These are phyloP conservation scores for Monoplex corrugatus DNA, from an alignment of 2,888 invertebrate genomes.

Conservation along the genomic window DNA sequence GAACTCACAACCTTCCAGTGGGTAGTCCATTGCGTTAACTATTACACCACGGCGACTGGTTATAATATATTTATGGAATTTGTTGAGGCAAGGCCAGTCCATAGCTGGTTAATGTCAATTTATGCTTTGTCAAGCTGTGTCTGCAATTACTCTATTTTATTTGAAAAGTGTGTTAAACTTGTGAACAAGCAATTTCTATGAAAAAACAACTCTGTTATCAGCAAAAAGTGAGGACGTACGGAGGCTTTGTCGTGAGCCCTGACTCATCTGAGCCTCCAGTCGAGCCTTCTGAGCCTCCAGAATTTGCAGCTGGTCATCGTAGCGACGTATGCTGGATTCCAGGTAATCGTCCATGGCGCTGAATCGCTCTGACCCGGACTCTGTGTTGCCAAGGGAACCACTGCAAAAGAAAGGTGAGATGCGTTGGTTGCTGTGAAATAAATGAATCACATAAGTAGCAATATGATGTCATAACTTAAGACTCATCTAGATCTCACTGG, in stretches of 20 bases:
- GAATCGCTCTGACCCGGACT: slow-evolving; percentile 50
- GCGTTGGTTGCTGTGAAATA: too few relatives aligned
- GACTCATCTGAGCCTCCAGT: slow-evolving; percentile 70
- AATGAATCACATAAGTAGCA: too few relatives aligned
- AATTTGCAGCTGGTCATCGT: slow-evolving; percentile 69
- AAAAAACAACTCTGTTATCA: not conserved
- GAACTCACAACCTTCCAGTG: too few relatives aligned
- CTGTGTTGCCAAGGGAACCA: slow-evolving; percentile 36
- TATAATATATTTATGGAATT: too few relatives aligned
- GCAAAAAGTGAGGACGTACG: slow-evolving; percentile 39
- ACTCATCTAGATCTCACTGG: too few relatives aligned
- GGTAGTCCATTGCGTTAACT: too few relatives aligned
- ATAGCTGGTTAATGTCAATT: not conserved
- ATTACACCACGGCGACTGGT: too few relatives aligned
- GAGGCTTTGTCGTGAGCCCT: slow-evolving; percentile 55
- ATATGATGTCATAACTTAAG: too few relatives aligned
- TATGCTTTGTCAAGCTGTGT: too few relatives aligned
- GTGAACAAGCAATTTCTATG: not conserved
- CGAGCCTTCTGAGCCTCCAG: slow-evolving; percentile 67
- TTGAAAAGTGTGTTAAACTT: not conserved
- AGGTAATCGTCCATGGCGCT: slow-evolving; percentile 65
- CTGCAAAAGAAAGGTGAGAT: not conserved
- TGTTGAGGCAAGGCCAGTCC: too few relatives aligned
- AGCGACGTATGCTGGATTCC: slow-evolving; percentile 68
- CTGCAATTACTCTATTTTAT: too few relatives aligned